Conservation (phyloP, 2,797 vertebrate genomes). For the Erpetoichthys calabaricus region DNA sequence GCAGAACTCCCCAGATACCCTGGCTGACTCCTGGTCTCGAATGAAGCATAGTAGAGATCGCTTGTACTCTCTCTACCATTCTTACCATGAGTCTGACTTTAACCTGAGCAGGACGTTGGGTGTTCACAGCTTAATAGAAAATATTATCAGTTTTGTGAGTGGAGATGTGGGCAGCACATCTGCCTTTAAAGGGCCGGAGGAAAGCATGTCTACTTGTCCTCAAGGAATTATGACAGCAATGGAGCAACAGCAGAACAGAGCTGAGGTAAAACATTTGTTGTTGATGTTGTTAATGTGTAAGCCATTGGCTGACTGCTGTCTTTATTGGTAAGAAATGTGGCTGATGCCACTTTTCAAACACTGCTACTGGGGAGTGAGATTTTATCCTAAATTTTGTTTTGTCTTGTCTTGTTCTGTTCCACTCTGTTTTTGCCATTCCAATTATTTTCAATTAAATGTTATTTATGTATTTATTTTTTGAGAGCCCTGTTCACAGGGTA, state of each 20-base stretch:
- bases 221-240: constrained; percentile 82
- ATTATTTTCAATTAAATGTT: background rate
- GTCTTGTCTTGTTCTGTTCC: no score
- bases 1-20: constrained; percentile 48
- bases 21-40: constrained; percentile 77
- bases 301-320: no score
- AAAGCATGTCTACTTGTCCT: constrained; percentile 85
- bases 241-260: constrained; percentile 87
- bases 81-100: constrained; percentile 72
- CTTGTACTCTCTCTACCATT: constrained; percentile 55
- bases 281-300: no score
- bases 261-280: constrained; percentile 52
- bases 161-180: constrained; percentile 78
- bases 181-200: constrained; percentile 87
- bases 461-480: no score
- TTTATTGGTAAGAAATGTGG: no score
- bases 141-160: constrained; percentile 83
- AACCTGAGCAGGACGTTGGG: constrained; percentile 74
- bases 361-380: no score
- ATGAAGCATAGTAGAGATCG: constrained; percentile 68
- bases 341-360: no score
- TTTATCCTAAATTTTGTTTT: no score
- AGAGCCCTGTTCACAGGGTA: no score
- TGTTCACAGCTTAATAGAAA: constrained; percentile 83
- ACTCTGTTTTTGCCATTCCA: background rate